Evolutionary conservation across 2,888 invertebrate species (phyloP).

Genomic region (Lycocerus yunnanus): DNA sequence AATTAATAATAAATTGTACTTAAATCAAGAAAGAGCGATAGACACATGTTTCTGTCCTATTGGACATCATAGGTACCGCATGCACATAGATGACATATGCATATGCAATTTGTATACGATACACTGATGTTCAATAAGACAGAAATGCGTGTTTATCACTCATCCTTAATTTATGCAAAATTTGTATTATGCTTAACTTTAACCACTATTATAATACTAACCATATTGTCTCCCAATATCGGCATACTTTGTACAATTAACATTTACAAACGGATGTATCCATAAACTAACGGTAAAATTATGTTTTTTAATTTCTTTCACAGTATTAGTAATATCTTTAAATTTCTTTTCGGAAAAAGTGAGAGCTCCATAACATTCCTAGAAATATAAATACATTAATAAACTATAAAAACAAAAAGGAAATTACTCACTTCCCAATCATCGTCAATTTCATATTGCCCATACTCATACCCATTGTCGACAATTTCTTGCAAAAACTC

Average conservation of each 20-base stretch:
- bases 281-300: constrained; percentile 80
- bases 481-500: constrained; percentile 71
- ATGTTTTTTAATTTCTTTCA: constrained; percentile 64
- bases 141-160: no score
- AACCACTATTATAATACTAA: constrained; percentile 50
- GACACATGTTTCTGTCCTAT: no score
- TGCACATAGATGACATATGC: no score
- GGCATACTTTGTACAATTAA: constrained; percentile 67
- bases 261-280: constrained; percentile 86
- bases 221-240: constrained; percentile 46
- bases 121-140: no score
- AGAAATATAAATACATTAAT: constrained; percentile 10
- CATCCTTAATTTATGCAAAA: no score
- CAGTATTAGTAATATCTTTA: constrained; percentile 66
- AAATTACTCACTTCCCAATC: constrained; percentile 72
- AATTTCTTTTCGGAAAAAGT: constrained; percentile 73
- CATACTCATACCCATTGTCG: constrained; percentile 67
- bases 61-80: no score
- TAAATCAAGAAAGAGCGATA: no score
- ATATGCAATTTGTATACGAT: no score
- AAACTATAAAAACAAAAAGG: background rate
- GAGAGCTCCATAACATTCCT: constrained; percentile 79
- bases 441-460: constrained; percentile 87
- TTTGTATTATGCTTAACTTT: constrained; percentile 4
- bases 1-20: no score